phyloP scores from a whole-genome alignment of 2,113 vertebrate species.

The Nyctereutes procyonoides region DNA sequence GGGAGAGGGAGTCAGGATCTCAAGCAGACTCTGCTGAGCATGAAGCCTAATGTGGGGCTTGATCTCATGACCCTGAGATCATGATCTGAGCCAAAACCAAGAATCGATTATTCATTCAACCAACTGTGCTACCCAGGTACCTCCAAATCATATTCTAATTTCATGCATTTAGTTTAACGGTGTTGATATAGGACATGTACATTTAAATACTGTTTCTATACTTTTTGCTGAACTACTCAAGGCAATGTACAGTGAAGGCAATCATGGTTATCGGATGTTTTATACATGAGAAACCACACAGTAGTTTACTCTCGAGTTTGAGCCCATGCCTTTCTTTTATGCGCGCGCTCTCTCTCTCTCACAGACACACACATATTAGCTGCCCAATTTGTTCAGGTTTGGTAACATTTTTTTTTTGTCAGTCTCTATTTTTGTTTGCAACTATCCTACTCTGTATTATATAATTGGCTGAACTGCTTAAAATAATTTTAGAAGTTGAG shows the following conservation, averaged over 20 bases:
- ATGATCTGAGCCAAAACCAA: neutral
- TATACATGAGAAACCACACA: neutral
- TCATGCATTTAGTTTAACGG: neutral
- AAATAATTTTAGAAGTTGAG: slow-evolving; percentile 33
- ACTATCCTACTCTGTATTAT: neutral
- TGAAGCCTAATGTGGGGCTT: too few relatives aligned
- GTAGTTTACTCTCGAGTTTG: neutral
- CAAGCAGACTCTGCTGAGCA: neutral
- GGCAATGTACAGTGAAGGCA: neutral
- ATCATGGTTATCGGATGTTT: neutral
- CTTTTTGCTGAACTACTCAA: neutral
- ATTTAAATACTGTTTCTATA: neutral
- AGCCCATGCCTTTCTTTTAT: neutral
- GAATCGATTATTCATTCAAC: neutral
- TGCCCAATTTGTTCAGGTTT: neutral
- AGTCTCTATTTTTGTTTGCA: slow-evolving; percentile 1
- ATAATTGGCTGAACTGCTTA: neutral
- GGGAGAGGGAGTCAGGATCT: neutral
- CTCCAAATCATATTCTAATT: neutral
- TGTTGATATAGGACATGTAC: neutral
- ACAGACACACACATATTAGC: too few relatives aligned
- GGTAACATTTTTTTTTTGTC: neutral
- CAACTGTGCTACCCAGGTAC: neutral
- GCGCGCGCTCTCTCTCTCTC: too few relatives aligned
- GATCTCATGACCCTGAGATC: too few relatives aligned